phyloP scores from a whole-genome alignment of 2,888 invertebrate species.

The Drosophila engyochracea region DNA sequence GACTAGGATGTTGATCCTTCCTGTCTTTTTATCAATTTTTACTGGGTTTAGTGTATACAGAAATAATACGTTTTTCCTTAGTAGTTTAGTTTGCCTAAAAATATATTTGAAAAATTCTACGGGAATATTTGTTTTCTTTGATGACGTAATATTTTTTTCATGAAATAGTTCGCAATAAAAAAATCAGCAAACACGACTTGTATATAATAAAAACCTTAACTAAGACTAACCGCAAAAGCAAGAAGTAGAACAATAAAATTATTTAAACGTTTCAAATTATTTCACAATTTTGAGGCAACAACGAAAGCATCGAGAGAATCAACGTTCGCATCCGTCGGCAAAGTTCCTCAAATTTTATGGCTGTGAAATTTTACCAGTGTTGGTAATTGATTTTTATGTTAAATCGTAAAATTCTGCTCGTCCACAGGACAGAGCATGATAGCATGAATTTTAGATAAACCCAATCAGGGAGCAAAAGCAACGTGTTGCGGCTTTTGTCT shows the following conservation, averaged over 20 bases:
- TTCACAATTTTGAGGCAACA: constrained; percentile 65
- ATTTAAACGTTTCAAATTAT: constrained; percentile 73
- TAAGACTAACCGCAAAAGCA: constrained; percentile 16
- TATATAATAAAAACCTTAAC: neutral
- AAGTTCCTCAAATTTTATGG: constrained; percentile 72
- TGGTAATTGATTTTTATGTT: constrained; percentile 81
- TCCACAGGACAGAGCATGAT: neutral
- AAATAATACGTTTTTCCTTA: neutral
- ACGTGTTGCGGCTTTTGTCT: constrained; percentile 66
- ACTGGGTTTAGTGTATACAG: neutral
- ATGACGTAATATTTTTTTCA: neutral
- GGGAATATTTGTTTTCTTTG: neutral
- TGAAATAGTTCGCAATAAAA: neutral
- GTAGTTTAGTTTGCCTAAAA: neutral
- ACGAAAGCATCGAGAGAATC: neutral
- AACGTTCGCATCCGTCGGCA: constrained; percentile 5
- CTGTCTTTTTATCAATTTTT: neutral
- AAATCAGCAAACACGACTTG: neutral
- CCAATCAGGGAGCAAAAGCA: constrained; percentile 38
- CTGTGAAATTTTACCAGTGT: constrained; percentile 76
- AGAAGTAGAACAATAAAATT: constrained; percentile 60
- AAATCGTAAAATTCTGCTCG: constrained; percentile 70
- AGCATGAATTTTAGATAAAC: constrained; percentile 78
- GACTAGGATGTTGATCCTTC: too few species aligned
- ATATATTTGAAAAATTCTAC: neutral